Evolutionary conservation across 2,113 vertebrate species (phyloP), one percentile per base, ranked within the genome.

Genomic region (Lampris incognitus): DNA sequence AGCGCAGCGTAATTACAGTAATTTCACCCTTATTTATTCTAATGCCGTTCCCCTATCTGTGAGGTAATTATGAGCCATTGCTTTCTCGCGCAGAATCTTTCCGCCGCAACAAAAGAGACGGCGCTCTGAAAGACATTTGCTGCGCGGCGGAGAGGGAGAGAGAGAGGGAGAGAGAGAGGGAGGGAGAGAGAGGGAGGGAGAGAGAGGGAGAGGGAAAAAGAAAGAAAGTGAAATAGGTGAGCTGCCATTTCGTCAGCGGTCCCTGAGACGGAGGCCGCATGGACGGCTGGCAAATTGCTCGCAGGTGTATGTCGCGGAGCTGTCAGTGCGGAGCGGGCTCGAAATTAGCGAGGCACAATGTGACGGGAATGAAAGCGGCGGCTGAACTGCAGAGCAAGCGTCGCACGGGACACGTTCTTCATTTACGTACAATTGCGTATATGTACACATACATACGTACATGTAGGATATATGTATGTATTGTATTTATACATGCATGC

Each of bases 1-100:
- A 98, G 98, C 97, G 97, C 96, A 96, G 94, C 96, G 97, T 99
- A 99, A 99, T 99, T 99, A 99, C 97, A 98, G 97, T 99, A 95
- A 99, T 99, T 98, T 98, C 96, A 96, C 96, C 97, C 98, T 99
- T 99, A 99, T 98, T 99, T 99, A 99, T 99, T 99, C 97, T 99
- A 99, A 99, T 99, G 97, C 97, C 98, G 97, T 98, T 98, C 97
- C 24, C 24, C 97, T 96, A 98, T 98, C 97, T 98, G 96, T 96
- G 95, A 96, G 96, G 97, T 98, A 99, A 99, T 99, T 99, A 99
- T 99, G 98, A 98, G 96, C 97, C 97, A 97, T 97, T 98, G 98
- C 92, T 97, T 96, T 96, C 96, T 95, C 96, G 95, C 94, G 94
- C 95, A 96, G 97, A 98, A 98, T 98, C 97, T 98, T 98, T 98